Evolutionary conservation across 2,888 invertebrate genomes (phyloP), one percentile per base, ranked within the genome.

Genomic region (Cacoxenus indagator): DNA sequence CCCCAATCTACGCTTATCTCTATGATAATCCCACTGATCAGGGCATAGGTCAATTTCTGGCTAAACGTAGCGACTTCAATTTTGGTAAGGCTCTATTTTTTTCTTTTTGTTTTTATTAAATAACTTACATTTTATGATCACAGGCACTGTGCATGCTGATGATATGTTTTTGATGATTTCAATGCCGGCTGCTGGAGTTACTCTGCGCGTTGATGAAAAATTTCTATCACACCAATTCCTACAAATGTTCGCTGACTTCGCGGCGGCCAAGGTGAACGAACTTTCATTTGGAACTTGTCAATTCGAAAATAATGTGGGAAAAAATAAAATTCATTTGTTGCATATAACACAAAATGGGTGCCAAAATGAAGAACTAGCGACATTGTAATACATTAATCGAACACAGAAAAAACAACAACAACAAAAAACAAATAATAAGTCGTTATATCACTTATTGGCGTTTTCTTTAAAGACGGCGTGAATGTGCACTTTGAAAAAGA

Each of bases 1-100:
- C 91, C 72, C 91, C 93, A 0, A 90, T 92, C 1, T 92, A 91
- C 87, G 89, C 91, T 69, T 93, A 93, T 82, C 89, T 91, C n/a
- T 94, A 91, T 83, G 87, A 90, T 4, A 92, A 91, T 85, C 89
- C 91, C 57, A 91, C 91, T 0, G 86, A 87, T 11, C 82, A 86
- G 69, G 93, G 93, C 76, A 84, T 91, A 19, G 91, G 91, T 1
- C 88, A 91, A 65, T 4, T 86, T 3, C 87, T 92, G 82, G 89
- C 91, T 0, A 77, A 85, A 0, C 90, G 90, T 9, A 86, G 87
- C 0, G 88, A 90, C 9, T 75, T 77, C 1, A 8, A 75, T 1
- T 77, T 86, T 91, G 93, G 93, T 78, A 91, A 90, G n/a, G 89
- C 26, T 5, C 6, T 5, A 11, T 48, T 8, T 3, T 19, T 4